Evolutionary conservation across 2,797 vertebrate genomes (phyloP).

Genomic region (Poecilia picta): DNA sequence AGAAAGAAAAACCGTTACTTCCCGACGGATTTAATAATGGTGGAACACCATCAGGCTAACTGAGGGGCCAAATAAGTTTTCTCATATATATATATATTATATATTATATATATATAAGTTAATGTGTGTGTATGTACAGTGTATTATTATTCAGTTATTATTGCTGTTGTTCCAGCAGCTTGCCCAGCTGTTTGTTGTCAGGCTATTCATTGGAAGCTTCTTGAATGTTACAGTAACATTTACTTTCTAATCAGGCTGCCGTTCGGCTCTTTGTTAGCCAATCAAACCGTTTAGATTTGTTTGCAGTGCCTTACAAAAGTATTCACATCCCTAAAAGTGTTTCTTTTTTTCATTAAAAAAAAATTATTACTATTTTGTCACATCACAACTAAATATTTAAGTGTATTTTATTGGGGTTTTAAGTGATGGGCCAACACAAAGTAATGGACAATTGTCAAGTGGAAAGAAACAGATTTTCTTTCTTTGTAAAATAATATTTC

Average conservation of each 20-base stretch:
- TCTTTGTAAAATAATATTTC: neutral
- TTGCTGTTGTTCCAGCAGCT: constrained; percentile 20
- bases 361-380: neutral
- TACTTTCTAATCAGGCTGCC: constrained; percentile 33
- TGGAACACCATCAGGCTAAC: neutral
- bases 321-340: neutral
- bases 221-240: constrained; percentile 62
- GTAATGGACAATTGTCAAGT: neutral
- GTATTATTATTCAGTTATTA: neutral
- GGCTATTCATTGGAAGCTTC: constrained; percentile 64
- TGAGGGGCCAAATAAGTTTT: neutral
- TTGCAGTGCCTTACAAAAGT: neutral
- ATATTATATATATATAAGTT: neutral
- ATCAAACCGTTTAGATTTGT: neutral
- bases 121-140: neutral
- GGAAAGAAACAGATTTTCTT: neutral
- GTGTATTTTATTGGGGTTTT: neutral
- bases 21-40: neutral
- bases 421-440: neutral
- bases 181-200: constrained; percentile 43
- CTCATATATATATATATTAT: neutral
- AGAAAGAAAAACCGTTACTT: neutral
- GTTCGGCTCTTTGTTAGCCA: constrained; percentile 14
- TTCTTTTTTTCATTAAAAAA: no score
- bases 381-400: neutral